Percentiles rank a stretch among this genome's conserved stretches.
Conservation (phyloP, 2,888 invertebrate genomes). For the Zaprionus obscuricornis region DNA sequence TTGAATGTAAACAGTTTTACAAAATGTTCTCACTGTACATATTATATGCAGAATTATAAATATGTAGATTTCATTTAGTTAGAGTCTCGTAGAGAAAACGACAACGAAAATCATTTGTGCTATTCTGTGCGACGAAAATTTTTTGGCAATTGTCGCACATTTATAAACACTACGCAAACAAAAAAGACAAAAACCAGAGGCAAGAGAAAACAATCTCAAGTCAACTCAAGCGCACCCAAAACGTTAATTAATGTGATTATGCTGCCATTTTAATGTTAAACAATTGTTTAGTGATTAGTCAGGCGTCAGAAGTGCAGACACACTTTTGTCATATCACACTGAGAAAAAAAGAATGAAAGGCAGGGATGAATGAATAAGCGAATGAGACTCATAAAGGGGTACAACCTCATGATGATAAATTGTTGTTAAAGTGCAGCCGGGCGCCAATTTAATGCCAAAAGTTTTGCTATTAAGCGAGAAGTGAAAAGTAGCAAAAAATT, state of each 20-base stretch:
- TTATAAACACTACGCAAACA: constrained; percentile 2
- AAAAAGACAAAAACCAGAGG: constrained; percentile 5
- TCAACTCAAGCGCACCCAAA: constrained; percentile 57
- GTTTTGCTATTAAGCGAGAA: constrained; percentile 59
- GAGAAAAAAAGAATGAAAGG: not conserved
- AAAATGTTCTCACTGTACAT: too few relatives aligned
- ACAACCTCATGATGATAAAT: constrained; percentile 60
- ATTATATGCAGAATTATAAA: not conserved
- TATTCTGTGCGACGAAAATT: constrained; percentile 21
- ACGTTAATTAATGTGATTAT: constrained; percentile 80
- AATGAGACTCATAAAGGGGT: constrained; percentile 2
- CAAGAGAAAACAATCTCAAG: constrained; percentile 1
- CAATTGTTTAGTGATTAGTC: constrained; percentile 78
- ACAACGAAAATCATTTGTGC: constrained; percentile 5
- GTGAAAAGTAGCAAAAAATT: constrained; percentile 35
- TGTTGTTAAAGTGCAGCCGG: constrained; percentile 62
- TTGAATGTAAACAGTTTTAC: constrained; percentile 21
- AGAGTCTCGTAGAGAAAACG: constrained; percentile 2
- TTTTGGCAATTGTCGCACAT: constrained; percentile 37
- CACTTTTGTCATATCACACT: not conserved
- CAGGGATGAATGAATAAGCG: not conserved
- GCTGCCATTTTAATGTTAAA: constrained; percentile 72
- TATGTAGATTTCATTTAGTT: not conserved
- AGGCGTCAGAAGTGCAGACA: constrained; percentile 51
- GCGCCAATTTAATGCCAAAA: constrained; percentile 74